Evolutionary conservation across 2,797 vertebrate species (phyloP).

Genomic region (Avahi laniger): DNA sequence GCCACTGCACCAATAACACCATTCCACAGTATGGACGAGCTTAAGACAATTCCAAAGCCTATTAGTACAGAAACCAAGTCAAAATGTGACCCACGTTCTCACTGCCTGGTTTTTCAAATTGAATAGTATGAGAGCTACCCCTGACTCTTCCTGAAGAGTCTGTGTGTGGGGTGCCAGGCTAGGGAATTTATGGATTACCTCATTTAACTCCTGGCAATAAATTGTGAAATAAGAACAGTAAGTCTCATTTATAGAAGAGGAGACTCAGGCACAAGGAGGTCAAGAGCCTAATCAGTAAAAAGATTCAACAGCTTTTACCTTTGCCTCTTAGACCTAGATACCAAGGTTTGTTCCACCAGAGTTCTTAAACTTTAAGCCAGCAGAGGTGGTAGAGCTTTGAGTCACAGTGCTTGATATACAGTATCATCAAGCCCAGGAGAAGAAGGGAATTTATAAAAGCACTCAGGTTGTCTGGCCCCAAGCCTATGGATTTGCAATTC

Average conservation of each 20-base stretch:
- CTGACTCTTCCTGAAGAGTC: not conserved
- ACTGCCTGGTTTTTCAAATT: not conserved
- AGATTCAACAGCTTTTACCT: not conserved
- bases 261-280: not conserved
- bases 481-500: not conserved
- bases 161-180: not conserved
- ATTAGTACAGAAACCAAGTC: not conserved
- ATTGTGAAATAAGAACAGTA: not conserved
- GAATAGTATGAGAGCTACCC: not conserved
- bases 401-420: not conserved
- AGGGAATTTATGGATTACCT: not conserved
- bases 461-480: not conserved
- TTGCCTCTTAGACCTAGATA: not conserved
- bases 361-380: not conserved
- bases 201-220: conserved; percentile 33
- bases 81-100: not conserved
- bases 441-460: not conserved
- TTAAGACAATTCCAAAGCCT: not conserved
- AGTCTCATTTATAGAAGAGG: not conserved
- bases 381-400: not conserved
- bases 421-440: not conserved
- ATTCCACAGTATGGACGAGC: not conserved
- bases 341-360: not conserved
- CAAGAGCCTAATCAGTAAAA: not conserved
- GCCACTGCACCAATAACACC: not conserved